phyloP scores from a whole-genome alignment of 2,888 invertebrate species.

The Drosophila eohydei region DNA sequence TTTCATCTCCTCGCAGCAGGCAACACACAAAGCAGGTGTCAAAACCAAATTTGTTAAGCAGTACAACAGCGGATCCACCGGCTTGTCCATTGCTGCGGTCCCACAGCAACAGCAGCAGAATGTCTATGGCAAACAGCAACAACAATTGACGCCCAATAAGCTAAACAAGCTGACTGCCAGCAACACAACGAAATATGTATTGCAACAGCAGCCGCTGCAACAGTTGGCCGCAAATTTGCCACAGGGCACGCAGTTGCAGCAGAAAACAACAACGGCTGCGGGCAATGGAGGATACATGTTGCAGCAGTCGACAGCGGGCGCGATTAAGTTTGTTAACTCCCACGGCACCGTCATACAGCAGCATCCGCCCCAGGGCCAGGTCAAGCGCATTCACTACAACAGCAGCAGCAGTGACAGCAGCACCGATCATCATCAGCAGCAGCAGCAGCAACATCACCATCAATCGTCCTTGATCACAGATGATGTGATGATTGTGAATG shows the following conservation, averaged over 20 bases:
- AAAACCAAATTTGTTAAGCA: constrained; percentile 83
- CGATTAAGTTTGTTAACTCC: constrained; percentile 85
- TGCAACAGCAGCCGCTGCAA: constrained; percentile 73
- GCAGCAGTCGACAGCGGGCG: constrained; percentile 56
- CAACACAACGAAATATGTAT: constrained; percentile 69
- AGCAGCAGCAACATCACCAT: constrained; percentile 42
- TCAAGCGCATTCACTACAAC: constrained; percentile 60
- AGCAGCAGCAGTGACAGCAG: constrained; percentile 51
- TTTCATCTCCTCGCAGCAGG: constrained; percentile 68
- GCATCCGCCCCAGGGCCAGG: constrained; percentile 64
- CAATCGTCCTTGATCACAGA: constrained; percentile 78
- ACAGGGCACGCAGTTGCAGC: constrained; percentile 82
- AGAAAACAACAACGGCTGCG: constrained; percentile 59
- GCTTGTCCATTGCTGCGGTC: constrained; percentile 63
- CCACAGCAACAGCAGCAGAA: constrained; percentile 68
- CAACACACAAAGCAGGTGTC: constrained; percentile 56
- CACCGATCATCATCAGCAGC: constrained; percentile 49
- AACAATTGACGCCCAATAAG: constrained; percentile 70
- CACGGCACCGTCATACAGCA: constrained; percentile 84
- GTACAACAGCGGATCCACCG: constrained; percentile 67
- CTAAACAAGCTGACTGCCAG: constrained; percentile 67
- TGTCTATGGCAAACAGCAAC: constrained; percentile 46
- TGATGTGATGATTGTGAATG: constrained; percentile 85
- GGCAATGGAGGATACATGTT: constrained; percentile 56
- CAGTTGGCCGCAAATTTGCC: constrained; percentile 77